Conservation (phyloP, 2,797 vertebrate species). For the Spizella passerina region DNA sequence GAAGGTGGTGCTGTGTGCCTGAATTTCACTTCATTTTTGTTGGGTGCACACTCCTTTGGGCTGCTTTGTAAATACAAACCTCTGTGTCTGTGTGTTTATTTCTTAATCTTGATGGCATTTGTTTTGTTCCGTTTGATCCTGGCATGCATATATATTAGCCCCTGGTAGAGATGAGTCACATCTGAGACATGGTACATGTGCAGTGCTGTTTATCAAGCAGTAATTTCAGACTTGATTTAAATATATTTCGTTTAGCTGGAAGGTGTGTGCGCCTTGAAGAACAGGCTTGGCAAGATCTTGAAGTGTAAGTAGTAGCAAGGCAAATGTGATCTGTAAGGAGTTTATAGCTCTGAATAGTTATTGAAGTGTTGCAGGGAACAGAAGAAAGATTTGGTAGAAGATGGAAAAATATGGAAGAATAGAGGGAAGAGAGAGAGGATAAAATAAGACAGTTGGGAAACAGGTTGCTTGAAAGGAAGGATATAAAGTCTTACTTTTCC, state of each 20-base stretch:
- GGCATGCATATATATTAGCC: conserved; percentile 18
- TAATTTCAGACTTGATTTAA: conserved; percentile 49
- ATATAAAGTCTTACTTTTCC: background rate
- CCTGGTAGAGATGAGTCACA: conserved; percentile 49
- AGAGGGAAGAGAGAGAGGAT: background rate
- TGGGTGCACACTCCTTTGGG: background rate
- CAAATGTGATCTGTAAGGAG: background rate
- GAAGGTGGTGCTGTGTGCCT: background rate
- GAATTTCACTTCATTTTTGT: background rate
- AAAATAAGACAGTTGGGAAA: background rate
- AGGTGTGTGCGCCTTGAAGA: conserved; percentile 27
- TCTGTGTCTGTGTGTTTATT: background rate
- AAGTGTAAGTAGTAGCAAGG: background rate
- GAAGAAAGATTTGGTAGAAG: background rate
- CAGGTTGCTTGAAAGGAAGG: background rate
- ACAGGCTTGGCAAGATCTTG: conserved; percentile 37
- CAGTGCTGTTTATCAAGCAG: conserved; percentile 45
- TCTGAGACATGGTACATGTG: conserved; percentile 6
- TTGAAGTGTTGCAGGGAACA: background rate
- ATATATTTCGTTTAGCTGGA: conserved; percentile 57
- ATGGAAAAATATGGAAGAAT: background rate
- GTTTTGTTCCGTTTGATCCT: conserved; percentile 26
- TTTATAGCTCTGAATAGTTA: background rate
- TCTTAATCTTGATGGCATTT: conserved; percentile 12
- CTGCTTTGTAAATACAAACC: background rate